Evolutionary conservation across 2,888 invertebrate genomes (phyloP).

Genomic region (Lasioglossum calceatum): DNA sequence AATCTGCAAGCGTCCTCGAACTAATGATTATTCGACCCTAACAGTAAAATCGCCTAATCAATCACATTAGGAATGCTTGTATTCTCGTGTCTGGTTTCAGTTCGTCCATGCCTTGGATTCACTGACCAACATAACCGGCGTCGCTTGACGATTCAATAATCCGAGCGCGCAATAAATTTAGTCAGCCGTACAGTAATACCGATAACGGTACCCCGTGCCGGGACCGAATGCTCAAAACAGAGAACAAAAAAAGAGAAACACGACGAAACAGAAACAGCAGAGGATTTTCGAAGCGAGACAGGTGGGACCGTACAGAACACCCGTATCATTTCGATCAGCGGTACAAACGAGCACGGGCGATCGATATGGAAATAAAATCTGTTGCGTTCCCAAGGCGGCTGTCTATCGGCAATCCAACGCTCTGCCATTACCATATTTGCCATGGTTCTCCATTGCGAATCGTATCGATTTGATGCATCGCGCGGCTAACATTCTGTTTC

Average conservation of each 20-base stretch:
- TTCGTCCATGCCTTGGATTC: background rate
- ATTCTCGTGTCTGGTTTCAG: background rate
- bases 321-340: slow-evolving; percentile 68
- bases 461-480: background rate
- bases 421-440: slow-evolving; percentile 4
- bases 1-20: background rate
- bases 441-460: slow-evolving; percentile 16
- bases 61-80: background rate
- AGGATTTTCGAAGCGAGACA: slow-evolving; percentile 49
- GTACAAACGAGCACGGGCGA: slow-evolving; percentile 34
- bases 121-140: slow-evolving; percentile 40
- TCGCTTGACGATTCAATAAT: slow-evolving; percentile 56
- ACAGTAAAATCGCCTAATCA: background rate
- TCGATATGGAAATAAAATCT: slow-evolving; percentile 10
- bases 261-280: slow-evolving; percentile 2
- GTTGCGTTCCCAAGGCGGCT: background rate
- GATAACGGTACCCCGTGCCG: slow-evolving; percentile 68
- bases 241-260: background rate
- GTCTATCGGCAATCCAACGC: background rate
- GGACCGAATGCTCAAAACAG: slow-evolving; percentile 61
- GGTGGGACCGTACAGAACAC: slow-evolving; percentile 54
- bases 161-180: slow-evolving; percentile 62
- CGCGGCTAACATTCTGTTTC: background rate
- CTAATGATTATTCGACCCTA: background rate
- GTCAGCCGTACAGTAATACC: slow-evolving; percentile 63